Conservation (phyloP, 2,113 vertebrate genomes). For the Misgurnus mizolepis region DNA sequence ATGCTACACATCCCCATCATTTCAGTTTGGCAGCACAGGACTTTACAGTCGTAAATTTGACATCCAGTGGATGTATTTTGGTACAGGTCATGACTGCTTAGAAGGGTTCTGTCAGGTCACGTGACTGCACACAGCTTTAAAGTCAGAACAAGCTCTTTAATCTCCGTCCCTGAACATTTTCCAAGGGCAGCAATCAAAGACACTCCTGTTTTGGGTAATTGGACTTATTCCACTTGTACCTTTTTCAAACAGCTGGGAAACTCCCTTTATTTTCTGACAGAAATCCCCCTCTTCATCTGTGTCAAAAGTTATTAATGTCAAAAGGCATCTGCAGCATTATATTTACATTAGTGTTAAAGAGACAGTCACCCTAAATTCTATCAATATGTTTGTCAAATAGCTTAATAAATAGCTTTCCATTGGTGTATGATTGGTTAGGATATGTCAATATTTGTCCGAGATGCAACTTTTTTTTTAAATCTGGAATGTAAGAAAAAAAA, state of each 20-base stretch:
- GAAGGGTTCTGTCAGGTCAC: conserved; percentile 56
- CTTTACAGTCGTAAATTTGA: conserved; percentile 47
- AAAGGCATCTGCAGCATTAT: neutral
- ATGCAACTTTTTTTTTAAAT: too few species aligned
- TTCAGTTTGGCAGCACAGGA: conserved; percentile 27
- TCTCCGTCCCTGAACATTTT: conserved; percentile 48
- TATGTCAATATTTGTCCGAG: too few species aligned
- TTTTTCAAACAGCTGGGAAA: conserved; percentile 47
- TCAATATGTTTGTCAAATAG: too few species aligned
- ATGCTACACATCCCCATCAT: conserved; percentile 11
- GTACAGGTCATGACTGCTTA: conserved; percentile 40
- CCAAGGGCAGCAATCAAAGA: conserved; percentile 46
- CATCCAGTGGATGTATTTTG: conserved; percentile 29
- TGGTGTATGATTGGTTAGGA: too few species aligned
- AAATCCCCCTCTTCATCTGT: conserved; percentile 46
- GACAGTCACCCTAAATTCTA: neutral
- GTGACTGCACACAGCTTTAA: conserved; percentile 66
- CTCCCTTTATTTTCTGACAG: conserved; percentile 45
- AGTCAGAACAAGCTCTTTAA: conserved; percentile 59
- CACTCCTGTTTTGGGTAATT: conserved; percentile 37
- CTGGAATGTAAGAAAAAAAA: too few species aligned
- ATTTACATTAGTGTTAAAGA: neutral
- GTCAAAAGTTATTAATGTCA: conserved; percentile 10
- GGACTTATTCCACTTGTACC: conserved; percentile 37
- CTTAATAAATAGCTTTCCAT: too few species aligned